Base-by-base conservation (phyloP, 2,113 vertebrate species). In the Podarcis muralis region DNA sequence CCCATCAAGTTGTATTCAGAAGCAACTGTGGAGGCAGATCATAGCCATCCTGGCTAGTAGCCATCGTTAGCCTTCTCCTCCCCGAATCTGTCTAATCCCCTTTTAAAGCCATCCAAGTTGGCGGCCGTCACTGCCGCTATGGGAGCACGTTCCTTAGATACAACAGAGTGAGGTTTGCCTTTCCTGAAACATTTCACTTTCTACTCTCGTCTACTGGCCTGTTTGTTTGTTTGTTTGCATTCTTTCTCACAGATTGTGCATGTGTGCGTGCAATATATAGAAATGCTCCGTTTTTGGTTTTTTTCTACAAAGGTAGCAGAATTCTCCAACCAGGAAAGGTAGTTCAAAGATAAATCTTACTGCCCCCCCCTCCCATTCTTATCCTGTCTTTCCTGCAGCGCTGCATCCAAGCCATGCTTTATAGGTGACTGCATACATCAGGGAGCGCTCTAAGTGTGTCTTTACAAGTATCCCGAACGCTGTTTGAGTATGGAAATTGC, bases 401-500 rank as follows among this genome's bases (percentile, higher is more conserved):
- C 68, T 27, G 89, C 92, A 92, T 94, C 92, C 86, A 90, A 95
- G 91, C 76, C 91, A 72, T 92, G 94, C 95, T 96, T 96, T 96
- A 95, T 95, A 96, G 96, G 96, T 92, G 95, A 95, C 96, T 92
- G 93, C 95, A 92, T 96, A 65, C 85, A 93, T 96, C 96, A 94
- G 87, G 89, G 89, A 84, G 91, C 88, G 93, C 95, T 96, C 94
- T 90, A 94, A 96, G 88, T 94, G 86, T 92, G 94, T 93, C 96
- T 95, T 89, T 94, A 95, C 96, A 96, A 96, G 95, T 92, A 96
- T 96, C 94, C 94, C 90, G 93, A 95, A 90, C 86, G 74, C 94
- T 96, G 95, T 94, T 95, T 92, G 85, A 91, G 93, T 94, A 94
- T 97, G 96, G 96, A 97, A 96, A 97, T 95, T 92, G 97, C 96